Conservation (phyloP, 1,140 invertebrate species). For the Hylaeus anthracinus region DNA sequence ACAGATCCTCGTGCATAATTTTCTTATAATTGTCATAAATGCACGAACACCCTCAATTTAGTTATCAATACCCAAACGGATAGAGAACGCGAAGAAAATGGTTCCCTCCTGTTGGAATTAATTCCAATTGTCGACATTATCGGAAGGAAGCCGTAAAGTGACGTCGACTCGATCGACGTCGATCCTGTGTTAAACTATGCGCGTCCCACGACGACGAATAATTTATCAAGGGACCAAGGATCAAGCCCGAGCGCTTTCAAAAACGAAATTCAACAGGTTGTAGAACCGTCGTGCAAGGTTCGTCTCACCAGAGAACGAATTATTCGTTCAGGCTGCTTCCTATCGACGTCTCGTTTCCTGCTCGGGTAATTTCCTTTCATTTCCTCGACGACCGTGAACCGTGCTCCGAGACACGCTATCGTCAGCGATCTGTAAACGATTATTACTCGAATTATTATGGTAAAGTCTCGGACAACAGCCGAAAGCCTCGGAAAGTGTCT, state of each 20-base stretch:
- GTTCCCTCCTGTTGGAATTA: not conserved
- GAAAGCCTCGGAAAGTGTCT: too few species aligned
- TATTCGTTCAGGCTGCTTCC: not conserved
- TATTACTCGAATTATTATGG: too few species aligned
- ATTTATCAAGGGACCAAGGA: not conserved
- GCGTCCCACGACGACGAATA: not conserved
- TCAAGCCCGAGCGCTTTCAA: not conserved
- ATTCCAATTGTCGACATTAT: not conserved
- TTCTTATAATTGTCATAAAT: too few species aligned
- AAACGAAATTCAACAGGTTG: conserved; percentile 36
- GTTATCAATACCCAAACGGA: too few species aligned
- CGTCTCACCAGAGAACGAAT: not conserved
- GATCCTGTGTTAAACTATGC: conserved; percentile 28
- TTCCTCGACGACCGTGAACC: not conserved
- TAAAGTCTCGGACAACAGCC: too few species aligned
- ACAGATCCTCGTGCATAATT: too few species aligned
- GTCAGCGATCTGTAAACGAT: not conserved
- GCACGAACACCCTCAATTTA: too few species aligned
- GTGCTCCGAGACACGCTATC: not conserved
- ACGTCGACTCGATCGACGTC: not conserved
- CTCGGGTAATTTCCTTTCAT: not conserved
- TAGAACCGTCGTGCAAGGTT: too few species aligned
- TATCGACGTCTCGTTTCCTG: not conserved
- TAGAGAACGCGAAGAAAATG: too few species aligned
- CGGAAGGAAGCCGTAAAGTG: not conserved